phyloP scores from a whole-genome alignment of 1,140 invertebrate species.

The Asobara japonica region DNA sequence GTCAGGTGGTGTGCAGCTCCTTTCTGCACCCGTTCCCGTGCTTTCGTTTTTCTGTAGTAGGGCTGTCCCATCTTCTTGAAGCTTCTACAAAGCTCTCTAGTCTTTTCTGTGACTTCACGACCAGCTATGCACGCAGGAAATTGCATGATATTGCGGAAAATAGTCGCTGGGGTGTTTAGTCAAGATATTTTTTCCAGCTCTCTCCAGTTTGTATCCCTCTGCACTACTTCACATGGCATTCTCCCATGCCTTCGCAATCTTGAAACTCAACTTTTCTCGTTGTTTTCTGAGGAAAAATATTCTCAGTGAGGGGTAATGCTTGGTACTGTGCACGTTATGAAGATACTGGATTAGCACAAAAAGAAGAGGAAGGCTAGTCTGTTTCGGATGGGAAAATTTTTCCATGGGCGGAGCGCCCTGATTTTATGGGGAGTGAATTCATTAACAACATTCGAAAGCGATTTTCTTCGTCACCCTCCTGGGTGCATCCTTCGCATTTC shows the following conservation, averaged over 20 bases:
- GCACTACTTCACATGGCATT: neutral
- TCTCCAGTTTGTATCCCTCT: neutral
- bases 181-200: constrained; percentile 7
- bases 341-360: neutral
- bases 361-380: too few species aligned
- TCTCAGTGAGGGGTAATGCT: neutral
- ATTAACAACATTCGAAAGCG: too few species aligned
- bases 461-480: too few species aligned
- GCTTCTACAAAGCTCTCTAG: neutral
- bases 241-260: neutral
- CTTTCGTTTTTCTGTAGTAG: neutral
- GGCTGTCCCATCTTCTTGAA: neutral
- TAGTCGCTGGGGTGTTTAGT: constrained; percentile 18
- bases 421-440: too few species aligned
- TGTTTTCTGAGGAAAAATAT: neutral
- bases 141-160: constrained; percentile 28
- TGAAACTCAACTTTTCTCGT: neutral
- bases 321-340: neutral
- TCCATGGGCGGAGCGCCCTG: too few species aligned
- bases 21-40: neutral
- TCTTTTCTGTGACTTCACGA: neutral
- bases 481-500: too few species aligned
- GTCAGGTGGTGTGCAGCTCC: constrained; percentile 21
- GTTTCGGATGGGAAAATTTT: too few species aligned
- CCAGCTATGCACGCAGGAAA: constrained; percentile 10